phyloP scores from a whole-genome alignment of 2,888 invertebrate species.

The Oxystoma pomonae region DNA sequence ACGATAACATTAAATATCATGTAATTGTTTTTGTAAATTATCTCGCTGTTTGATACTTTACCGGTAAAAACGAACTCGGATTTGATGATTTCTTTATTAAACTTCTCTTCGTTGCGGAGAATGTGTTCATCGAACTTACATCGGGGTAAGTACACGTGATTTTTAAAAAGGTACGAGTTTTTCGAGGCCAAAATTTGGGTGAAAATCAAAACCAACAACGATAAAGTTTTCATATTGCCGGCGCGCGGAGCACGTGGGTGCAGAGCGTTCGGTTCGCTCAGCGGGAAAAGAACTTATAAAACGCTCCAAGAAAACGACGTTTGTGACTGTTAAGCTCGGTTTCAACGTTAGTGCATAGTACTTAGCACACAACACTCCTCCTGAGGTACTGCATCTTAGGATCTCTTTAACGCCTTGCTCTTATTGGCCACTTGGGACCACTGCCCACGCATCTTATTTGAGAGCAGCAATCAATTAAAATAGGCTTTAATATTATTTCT shows the following conservation, averaged over 20 bases:
- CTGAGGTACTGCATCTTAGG: slow-evolving; percentile 42
- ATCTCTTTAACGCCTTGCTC: slow-evolving; percentile 42
- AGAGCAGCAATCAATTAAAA: slow-evolving; percentile 24
- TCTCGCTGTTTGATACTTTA: slow-evolving; percentile 41
- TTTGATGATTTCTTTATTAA: slow-evolving; percentile 34
- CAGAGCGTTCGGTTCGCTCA: background rate
- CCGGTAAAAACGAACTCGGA: slow-evolving; percentile 45
- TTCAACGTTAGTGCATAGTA: slow-evolving; percentile 36
- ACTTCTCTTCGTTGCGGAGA: slow-evolving; percentile 38
- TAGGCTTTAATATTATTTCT: slow-evolving; percentile 18
- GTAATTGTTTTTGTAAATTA: slow-evolving; percentile 35
- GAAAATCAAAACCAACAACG: slow-evolving; percentile 15
- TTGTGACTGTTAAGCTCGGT: slow-evolving; percentile 37
- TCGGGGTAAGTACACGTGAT: slow-evolving; percentile 37
- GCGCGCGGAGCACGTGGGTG: slow-evolving; percentile 18
- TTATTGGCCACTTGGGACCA: slow-evolving; percentile 39
- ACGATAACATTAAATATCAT: slow-evolving; percentile 41
- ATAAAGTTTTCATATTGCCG: slow-evolving; percentile 10
- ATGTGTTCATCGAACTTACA: slow-evolving; percentile 43
- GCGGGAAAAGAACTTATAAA: slow-evolving; percentile 6
- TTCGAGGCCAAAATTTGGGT: slow-evolving; percentile 14
- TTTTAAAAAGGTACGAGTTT: slow-evolving; percentile 24
- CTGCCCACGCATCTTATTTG: slow-evolving; percentile 38
- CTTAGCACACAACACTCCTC: slow-evolving; percentile 39
- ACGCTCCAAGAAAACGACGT: slow-evolving; percentile 28